phyloP scores from a whole-genome alignment of 64 coral and sea anemone species.

The Stichodactyla helianthus region DNA sequence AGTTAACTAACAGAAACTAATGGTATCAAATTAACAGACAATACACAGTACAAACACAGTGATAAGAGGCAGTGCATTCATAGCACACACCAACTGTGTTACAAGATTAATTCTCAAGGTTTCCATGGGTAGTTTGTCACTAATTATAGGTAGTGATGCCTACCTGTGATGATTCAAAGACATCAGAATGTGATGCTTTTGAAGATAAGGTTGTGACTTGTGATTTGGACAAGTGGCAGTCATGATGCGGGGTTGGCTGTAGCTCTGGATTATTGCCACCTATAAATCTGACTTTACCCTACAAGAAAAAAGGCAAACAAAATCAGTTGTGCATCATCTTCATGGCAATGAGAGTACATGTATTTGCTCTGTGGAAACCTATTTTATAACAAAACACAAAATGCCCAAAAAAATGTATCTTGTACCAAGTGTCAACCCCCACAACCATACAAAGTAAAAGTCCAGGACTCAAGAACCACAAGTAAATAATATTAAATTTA shows the following conservation, averaged over 20 bases:
- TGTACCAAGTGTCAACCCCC: no score
- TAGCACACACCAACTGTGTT: no score
- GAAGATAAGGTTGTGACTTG: slow-evolving; percentile 52
- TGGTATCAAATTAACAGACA: no score
- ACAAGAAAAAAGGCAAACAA: neutral
- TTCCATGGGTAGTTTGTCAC: neutral
- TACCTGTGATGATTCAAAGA: slow-evolving; percentile 76
- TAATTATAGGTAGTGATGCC: neutral
- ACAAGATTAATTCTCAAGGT: neutral
- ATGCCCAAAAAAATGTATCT: no score
- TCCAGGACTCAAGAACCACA: no score
- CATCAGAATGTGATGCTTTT: slow-evolving; percentile 41
- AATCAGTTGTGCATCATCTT: neutral
- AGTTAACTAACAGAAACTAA: no score
- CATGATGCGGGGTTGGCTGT: slow-evolving; percentile 83
- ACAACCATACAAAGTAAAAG: no score
- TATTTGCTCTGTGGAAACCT: neutral
- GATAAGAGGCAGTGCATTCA: no score
- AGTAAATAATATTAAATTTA: no score
- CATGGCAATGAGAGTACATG: neutral
- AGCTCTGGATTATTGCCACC: slow-evolving; percentile 16
- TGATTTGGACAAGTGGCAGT: slow-evolving; percentile 78
- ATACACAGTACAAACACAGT: no score
- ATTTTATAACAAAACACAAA: no score
- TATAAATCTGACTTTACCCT: slow-evolving; percentile 77